phyloP scores from a whole-genome alignment of 2,113 vertebrate genomes.

The Anoplopoma fimbria region DNA sequence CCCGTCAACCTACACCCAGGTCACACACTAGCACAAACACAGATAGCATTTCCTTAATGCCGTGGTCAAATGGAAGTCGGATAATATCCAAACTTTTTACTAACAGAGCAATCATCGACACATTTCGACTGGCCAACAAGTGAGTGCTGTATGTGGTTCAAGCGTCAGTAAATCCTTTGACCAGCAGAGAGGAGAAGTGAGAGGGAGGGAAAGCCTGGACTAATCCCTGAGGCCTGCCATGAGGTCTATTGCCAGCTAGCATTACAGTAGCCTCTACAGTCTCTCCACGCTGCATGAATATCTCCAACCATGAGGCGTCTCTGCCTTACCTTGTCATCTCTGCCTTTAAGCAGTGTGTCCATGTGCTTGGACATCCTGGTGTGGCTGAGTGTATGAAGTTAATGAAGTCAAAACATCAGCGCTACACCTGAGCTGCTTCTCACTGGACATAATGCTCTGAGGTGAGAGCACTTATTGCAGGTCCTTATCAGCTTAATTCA shows the following conservation, averaged over 20 bases:
- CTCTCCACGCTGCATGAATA: not conserved
- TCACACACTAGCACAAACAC: constrained; percentile 25
- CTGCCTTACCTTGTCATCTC: constrained; percentile 74
- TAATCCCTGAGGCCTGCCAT: constrained; percentile 65
- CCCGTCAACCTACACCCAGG: not conserved
- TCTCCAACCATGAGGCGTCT: not conserved
- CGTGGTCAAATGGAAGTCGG: constrained; percentile 11
- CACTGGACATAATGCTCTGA: constrained; percentile 38
- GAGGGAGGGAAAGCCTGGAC: constrained; percentile 53
- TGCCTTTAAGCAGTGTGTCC: constrained; percentile 64
- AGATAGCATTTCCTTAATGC: constrained; percentile 16
- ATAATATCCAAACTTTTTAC: constrained; percentile 33
- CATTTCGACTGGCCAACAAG: not conserved
- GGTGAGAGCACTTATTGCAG: constrained; percentile 55
- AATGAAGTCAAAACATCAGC: constrained; percentile 34
- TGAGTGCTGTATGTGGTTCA: constrained; percentile 32
- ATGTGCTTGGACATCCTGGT: constrained; percentile 57
- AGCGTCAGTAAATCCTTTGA: constrained; percentile 43
- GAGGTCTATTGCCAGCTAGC: constrained; percentile 54
- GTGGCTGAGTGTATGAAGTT: not conserved
- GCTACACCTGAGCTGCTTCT: constrained; percentile 47
- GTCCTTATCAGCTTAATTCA: constrained; percentile 84
- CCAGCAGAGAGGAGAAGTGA: constrained; percentile 57
- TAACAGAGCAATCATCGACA: constrained; percentile 10
- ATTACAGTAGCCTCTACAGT: constrained; percentile 29